Percentiles rank a stretch among this genome's conserved stretches.
Evolutionary conservation across 2,888 invertebrate genomes (phyloP).

Genomic region (Auanema freiburgensis): DNA sequence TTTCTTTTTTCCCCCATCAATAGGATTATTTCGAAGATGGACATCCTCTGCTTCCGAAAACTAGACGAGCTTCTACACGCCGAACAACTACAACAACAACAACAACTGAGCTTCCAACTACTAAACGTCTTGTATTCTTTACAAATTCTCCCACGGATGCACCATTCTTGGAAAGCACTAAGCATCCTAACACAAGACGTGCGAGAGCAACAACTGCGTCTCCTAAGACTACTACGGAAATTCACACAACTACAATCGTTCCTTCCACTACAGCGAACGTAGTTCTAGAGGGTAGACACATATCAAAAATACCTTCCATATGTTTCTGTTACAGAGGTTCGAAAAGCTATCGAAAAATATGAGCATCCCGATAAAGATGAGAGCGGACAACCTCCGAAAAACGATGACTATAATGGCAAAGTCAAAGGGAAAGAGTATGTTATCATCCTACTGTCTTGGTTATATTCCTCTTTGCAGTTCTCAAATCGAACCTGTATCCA

Average conservation of each 20-base stretch:
- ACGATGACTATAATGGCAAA: constrained; percentile 7
- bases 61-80: not conserved
- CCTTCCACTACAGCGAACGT: constrained; percentile 15
- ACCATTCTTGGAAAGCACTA: constrained; percentile 1
- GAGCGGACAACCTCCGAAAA: not conserved
- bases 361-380: constrained; percentile 18
- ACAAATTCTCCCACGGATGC: constrained; percentile 15
- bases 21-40: constrained; percentile 12
- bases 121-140: constrained; percentile 15
- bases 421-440: not conserved
- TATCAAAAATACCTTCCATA: not conserved
- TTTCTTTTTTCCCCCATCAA: not conserved
- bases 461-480: too few relatives aligned
- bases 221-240: constrained; percentile 7
- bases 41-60: constrained; percentile 15
- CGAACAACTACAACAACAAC: constrained; percentile 11
- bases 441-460: too few relatives aligned
- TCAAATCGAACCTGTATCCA: too few relatives aligned
- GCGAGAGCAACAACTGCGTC: not conserved
- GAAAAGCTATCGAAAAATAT: constrained; percentile 17
- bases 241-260: constrained; percentile 3
- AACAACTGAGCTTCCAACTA: constrained; percentile 12
- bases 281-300: constrained; percentile 10
- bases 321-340: constrained; percentile 13
- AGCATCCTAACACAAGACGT: not conserved